These are phyloP conservation scores for Radopholus similis DNA, from an alignment of 1,140 invertebrate species.

Conservation along the genomic window DNA sequence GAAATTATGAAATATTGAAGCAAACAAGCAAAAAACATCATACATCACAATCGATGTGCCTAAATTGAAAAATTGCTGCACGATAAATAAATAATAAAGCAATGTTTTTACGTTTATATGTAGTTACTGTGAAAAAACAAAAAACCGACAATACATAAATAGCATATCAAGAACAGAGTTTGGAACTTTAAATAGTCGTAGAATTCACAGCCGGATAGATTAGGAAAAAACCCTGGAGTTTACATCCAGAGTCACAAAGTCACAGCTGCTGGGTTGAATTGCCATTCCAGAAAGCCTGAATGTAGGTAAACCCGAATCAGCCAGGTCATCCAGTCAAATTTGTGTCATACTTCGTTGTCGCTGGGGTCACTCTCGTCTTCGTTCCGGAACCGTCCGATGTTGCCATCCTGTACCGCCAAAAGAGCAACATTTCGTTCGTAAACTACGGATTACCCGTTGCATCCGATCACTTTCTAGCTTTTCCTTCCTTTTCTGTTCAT, in stretches of 20 bases:
- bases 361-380: constrained; percentile 10
- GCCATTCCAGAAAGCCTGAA: constrained; percentile 33
- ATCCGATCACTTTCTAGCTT: neutral
- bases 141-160: neutral
- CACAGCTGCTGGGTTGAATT: constrained; percentile 33
- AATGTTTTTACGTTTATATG: neutral
- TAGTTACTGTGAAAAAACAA: neutral
- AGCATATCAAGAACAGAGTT: too few species aligned
- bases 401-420: constrained; percentile 15
- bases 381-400: constrained; percentile 23
- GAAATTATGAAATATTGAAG: neutral
- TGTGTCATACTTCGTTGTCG: too few species aligned
- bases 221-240: too few species aligned
- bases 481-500: neutral
- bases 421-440: neutral
- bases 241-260: neutral
- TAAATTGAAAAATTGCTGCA: neutral
- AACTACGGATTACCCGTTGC: neutral
- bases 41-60: neutral
- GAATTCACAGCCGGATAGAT: too few species aligned
- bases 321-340: too few species aligned
- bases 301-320: too few species aligned
- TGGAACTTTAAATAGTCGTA: too few species aligned
- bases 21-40: neutral
- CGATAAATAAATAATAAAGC: neutral